Conservation (phyloP, 1,140 invertebrate genomes). For the Nasonia vitripennis region DNA sequence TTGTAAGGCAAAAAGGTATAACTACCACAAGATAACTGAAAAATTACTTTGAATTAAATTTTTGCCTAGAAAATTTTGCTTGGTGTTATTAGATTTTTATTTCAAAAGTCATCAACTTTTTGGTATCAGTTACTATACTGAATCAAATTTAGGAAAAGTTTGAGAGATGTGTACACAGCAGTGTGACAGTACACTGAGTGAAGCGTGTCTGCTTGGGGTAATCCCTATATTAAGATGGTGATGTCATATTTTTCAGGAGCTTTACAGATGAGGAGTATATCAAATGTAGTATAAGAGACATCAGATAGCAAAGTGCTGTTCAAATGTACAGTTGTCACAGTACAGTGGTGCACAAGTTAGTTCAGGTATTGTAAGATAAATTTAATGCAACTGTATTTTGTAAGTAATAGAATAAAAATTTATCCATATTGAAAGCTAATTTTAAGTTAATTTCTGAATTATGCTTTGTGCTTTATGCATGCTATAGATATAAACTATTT, state of each 20-base stretch:
- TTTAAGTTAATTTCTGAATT: too few relatives aligned
- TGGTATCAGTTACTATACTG: background rate
- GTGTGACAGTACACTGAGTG: conserved; percentile 2
- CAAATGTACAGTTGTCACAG: background rate
- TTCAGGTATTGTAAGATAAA: background rate
- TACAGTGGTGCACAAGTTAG: background rate
- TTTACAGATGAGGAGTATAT: background rate
- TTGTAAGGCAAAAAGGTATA: conserved; percentile 94
- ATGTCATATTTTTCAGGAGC: conserved; percentile 54
- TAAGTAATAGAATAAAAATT: too few relatives aligned
- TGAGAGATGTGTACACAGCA: background rate
- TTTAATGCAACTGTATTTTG: background rate
- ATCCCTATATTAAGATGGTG: conserved; percentile 61
- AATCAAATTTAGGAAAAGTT: background rate
- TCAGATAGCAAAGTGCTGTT: conserved; percentile 12
- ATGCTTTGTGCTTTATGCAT: too few relatives aligned
- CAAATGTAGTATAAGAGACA: background rate
- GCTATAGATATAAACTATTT: conserved; percentile 9
- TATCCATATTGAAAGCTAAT: too few relatives aligned
- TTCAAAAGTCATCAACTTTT: background rate
- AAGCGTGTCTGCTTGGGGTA: conserved; percentile 47
- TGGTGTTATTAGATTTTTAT: background rate
- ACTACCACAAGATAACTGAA: conserved; percentile 90
- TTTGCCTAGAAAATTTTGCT: background rate
- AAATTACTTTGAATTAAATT: conserved; percentile 53